These are phyloP conservation scores for Nematolebias whitei DNA, from an alignment of 2,113 vertebrate genomes.

Conservation along the genomic window DNA sequence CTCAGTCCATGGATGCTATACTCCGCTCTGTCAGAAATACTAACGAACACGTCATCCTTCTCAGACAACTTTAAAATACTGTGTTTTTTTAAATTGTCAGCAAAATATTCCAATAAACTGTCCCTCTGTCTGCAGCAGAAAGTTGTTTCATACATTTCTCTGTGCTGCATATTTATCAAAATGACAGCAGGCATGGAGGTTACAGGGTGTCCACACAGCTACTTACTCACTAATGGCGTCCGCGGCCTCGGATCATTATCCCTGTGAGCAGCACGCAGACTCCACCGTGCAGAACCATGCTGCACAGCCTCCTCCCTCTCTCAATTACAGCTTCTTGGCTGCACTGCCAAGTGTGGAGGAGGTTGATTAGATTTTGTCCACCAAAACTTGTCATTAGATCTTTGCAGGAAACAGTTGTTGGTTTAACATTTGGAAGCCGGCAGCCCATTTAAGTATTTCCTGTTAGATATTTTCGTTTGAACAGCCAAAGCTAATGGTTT, in stretches of 20 bases:
- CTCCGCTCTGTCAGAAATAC: background rate
- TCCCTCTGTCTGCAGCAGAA: slow-evolving; percentile 20
- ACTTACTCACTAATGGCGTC: slow-evolving; percentile 78
- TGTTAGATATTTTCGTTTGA: background rate
- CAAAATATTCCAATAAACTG: slow-evolving; percentile 31
- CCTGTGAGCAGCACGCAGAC: slow-evolving; percentile 64
- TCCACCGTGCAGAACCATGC: slow-evolving; percentile 33
- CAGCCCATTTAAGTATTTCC: slow-evolving; percentile 3
- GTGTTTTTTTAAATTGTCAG: slow-evolving; percentile 21
- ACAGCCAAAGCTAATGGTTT: background rate
- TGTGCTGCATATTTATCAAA: slow-evolving; percentile 78
- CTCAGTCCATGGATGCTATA: no score
- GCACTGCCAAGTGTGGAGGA: slow-evolving; percentile 56
- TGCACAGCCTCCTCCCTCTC: slow-evolving; percentile 29
- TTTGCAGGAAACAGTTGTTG: slow-evolving; percentile 6
- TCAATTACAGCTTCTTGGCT: slow-evolving; percentile 38
- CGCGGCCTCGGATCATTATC: slow-evolving; percentile 79
- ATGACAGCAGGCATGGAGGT: slow-evolving; percentile 78
- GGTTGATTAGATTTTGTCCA: slow-evolving; percentile 54
- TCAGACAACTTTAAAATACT: slow-evolving; percentile 17
- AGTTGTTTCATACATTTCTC: slow-evolving; percentile 65
- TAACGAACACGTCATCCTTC: slow-evolving; percentile 7
- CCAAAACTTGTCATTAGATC: slow-evolving; percentile 19
- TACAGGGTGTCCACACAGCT: slow-evolving; percentile 72
- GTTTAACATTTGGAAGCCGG: slow-evolving; percentile 24